Conservation (phyloP, 2,113 vertebrate genomes). For the Kobus ellipsiprymnus region DNA sequence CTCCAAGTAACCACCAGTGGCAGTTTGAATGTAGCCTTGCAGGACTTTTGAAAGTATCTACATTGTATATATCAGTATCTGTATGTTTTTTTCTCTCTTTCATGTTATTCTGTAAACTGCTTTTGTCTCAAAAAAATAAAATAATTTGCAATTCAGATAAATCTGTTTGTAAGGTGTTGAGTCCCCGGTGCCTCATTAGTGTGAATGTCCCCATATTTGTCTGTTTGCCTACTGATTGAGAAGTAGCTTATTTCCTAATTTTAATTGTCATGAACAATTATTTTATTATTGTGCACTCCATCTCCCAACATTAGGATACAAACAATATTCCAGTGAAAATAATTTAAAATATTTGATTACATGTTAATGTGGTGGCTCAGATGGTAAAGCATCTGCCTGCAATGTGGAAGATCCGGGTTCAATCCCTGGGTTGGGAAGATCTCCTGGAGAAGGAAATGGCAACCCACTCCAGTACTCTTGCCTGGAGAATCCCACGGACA, state of each 20-base stretch:
- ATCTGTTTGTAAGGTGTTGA: not conserved
- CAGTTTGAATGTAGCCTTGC: not conserved
- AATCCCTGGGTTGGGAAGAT: too few species aligned
- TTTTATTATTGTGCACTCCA: not conserved
- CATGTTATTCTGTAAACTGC: not conserved
- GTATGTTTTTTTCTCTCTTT: not conserved
- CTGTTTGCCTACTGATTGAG: not conserved
- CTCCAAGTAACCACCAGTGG: not conserved
- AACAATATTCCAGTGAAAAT: not conserved
- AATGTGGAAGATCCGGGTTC: rapidly evolving
- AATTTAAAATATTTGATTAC: not conserved
- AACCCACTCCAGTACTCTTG: too few species aligned
- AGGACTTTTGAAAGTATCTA: not conserved
- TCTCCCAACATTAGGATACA: not conserved
- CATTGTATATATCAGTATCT: not conserved
- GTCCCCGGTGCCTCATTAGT: not conserved
- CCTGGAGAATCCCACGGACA: too few species aligned
- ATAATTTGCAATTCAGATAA: not conserved
- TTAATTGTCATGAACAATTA: not conserved
- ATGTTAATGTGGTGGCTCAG: not conserved
- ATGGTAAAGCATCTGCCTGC: too few species aligned
- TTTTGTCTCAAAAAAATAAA: not conserved
- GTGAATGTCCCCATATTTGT: not conserved
- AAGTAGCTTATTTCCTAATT: not conserved
- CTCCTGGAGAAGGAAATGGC: too few species aligned